Percentiles rank a stretch among this genome's conserved stretches.
Conservation (phyloP, 2,888 invertebrate species). For the Pseudococcus jackbeardsleyi region DNA sequence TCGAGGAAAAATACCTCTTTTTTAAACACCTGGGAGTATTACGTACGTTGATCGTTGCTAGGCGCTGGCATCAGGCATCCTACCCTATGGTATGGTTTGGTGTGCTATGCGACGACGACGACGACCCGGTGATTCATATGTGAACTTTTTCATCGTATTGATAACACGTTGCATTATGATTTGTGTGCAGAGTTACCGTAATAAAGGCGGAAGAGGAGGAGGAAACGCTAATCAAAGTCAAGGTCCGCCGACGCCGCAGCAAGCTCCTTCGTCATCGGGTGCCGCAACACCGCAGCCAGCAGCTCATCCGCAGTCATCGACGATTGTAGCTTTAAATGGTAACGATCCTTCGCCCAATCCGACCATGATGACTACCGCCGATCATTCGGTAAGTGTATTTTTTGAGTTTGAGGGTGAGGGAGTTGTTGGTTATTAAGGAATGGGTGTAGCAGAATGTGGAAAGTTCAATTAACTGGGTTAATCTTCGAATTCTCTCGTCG, state of each 20-base stretch:
- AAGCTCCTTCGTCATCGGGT: slow-evolving; percentile 46
- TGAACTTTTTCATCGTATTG: background rate
- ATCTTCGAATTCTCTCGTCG: too few species aligned
- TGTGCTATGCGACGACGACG: background rate
- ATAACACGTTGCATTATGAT: slow-evolving; percentile 24
- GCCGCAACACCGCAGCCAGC: slow-evolving; percentile 51
- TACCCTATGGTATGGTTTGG: background rate
- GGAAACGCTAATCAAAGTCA: slow-evolving; percentile 39
- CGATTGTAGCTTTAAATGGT: slow-evolving; percentile 60
- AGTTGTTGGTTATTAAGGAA: too few species aligned
- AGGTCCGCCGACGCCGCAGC: slow-evolving; percentile 28
- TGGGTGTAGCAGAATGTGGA: too few species aligned
- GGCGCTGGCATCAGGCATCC: background rate
- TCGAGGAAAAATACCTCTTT: background rate
- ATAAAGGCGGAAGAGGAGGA: slow-evolving; percentile 61
- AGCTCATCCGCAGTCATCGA: slow-evolving; percentile 51
- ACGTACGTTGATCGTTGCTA: background rate
- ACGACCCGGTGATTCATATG: background rate
- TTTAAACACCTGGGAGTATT: background rate
- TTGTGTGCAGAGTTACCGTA: slow-evolving; percentile 61
- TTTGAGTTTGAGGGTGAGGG: slow-evolving; percentile 2
- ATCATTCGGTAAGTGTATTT: slow-evolving; percentile 64
- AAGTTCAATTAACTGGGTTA: too few species aligned
- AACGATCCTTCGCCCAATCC: slow-evolving; percentile 60
- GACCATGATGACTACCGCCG: slow-evolving; percentile 62